phyloP scores from a whole-genome alignment of 2,113 vertebrate genomes.

The Tetrax tetrax region DNA sequence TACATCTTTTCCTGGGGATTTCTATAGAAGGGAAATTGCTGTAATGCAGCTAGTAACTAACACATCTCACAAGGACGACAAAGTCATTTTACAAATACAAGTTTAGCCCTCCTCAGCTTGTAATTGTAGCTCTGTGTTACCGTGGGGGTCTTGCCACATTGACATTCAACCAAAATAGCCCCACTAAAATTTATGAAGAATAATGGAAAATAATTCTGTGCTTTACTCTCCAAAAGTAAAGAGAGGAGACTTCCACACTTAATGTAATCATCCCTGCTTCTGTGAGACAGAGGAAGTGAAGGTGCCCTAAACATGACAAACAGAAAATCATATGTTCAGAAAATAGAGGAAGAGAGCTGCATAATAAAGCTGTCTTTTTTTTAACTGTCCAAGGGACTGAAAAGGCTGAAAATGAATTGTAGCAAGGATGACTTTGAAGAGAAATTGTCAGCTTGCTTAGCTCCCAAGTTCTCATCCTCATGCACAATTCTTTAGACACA shows the following conservation, averaged over 20 bases:
- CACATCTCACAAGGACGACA: slow-evolving; percentile 47
- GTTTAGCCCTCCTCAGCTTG: background rate
- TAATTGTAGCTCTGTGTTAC: background rate
- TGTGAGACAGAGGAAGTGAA: slow-evolving; percentile 23
- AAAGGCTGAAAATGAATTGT: slow-evolving; percentile 22
- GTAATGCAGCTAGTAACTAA: background rate
- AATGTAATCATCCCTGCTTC: slow-evolving; percentile 31
- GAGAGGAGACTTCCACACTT: background rate
- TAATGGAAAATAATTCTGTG: slow-evolving; percentile 15
- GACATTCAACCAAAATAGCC: background rate
- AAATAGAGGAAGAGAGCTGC: background rate
- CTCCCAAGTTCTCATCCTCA: background rate
- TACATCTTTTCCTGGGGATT: slow-evolving; percentile 10
- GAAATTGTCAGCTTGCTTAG: slow-evolving; percentile 25
- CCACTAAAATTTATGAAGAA: slow-evolving; percentile 30
- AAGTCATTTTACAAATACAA: slow-evolving; percentile 32
- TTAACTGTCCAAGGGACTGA: slow-evolving; percentile 42
- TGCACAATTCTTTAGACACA: background rate
- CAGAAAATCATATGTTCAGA: slow-evolving; percentile 27
- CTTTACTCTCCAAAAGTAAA: background rate
- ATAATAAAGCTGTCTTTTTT: slow-evolving; percentile 50
- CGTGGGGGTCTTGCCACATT: background rate
- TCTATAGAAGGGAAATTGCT: slow-evolving; percentile 2
- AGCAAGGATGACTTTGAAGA: slow-evolving; percentile 40
- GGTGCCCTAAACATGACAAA: slow-evolving; percentile 40